Evolutionary conservation across 2,113 vertebrate species (phyloP), one percentile per base, ranked within the genome.

Genomic region (Haplotaxodon microlepis): DNA sequence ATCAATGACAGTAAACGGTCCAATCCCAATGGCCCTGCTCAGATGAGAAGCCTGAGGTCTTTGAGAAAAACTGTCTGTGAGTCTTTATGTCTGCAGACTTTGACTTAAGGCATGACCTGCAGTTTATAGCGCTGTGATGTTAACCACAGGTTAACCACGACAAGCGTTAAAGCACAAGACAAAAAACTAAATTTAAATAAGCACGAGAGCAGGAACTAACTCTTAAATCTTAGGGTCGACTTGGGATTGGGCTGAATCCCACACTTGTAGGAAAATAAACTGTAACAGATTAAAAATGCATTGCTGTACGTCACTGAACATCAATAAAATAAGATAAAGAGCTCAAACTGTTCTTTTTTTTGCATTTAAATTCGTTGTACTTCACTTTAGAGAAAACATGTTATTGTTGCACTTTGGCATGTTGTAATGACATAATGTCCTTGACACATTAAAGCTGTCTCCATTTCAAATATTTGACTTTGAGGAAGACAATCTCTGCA

Each of bases 281-380:
- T 59, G 56, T 16, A 59, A 59, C 56, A 29, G 56, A 59, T 59
- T 29, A 0, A 59, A 59, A 29, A 9, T 59, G 24, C 7, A 29
- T 59, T 59, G 2, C 1, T 29, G 56, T 1, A 56, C 53, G 2
- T 59, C 24, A 59, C 0, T 59, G 56, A 59, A 29, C 56, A 59
- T 29, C 56, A 59, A 59, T 59, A 16, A 59, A 59, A 59, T 59
- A 59, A 5, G 24, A 59, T 59, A 59, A 59, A 59, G 24, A 29
- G 56, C 56, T 29, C 13, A 29, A 59, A 59, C 13, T 5, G 56
- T 59, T 59, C 24, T 13, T 27, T 29, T 29, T 57, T 57, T 59
- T 59, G 24, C 12, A 57, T 57, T 57, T 57, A 57, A 57, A 57
- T 57, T 57, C 0, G 3, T 57, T 57, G 8, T 27, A 57, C 24